These are phyloP conservation scores for Meandrusa payeni DNA, from an alignment of 2,888 invertebrate genomes.

Conservation along the genomic window DNA sequence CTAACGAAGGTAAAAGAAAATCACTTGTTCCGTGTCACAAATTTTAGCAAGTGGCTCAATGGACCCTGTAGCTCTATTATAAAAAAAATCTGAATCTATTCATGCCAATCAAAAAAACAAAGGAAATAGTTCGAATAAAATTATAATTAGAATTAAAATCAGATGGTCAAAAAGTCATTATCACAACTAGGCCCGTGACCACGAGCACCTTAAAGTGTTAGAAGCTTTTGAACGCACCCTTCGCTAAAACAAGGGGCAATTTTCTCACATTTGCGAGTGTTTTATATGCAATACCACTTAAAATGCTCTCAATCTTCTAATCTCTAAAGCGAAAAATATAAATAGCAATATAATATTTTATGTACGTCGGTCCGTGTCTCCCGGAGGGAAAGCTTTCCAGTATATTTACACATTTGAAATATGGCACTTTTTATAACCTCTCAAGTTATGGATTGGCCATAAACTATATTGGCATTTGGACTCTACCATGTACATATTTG, in stretches of 20 bases:
- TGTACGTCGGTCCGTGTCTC: conserved; percentile 37
- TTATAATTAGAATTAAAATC: too few relatives aligned
- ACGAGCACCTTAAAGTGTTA: too few relatives aligned
- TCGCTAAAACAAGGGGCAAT: conserved; percentile 6
- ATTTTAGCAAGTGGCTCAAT: too few relatives aligned
- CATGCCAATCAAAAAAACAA: too few relatives aligned
- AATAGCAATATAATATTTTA: conserved; percentile 64
- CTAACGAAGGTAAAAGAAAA: too few relatives aligned
- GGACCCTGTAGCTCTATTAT: too few relatives aligned
- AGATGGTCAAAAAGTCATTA: too few relatives aligned
- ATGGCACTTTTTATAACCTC: conserved; percentile 59
- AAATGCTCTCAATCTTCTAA: conserved; percentile 35
- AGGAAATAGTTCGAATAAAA: too few relatives aligned
- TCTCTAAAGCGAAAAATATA: conserved; percentile 45
- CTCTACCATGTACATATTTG: conserved; percentile 12
- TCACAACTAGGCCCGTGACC: too few relatives aligned
- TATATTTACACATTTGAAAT: conserved; percentile 74
- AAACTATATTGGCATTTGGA: conserved; percentile 48
- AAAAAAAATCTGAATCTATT: too few relatives aligned
- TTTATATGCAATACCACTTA: conserved; percentile 33
- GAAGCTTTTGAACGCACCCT: neutral
- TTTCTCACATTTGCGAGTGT: conserved; percentile 3
- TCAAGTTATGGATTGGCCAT: conserved; percentile 68
- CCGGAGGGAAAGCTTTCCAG: conserved; percentile 40
- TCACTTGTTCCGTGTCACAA: too few relatives aligned